Percentiles rank a stretch among this genome's conserved stretches.
Evolutionary conservation across 1,140 invertebrate genomes (phyloP).

Genomic region (Ostrea denselamellosa): DNA sequence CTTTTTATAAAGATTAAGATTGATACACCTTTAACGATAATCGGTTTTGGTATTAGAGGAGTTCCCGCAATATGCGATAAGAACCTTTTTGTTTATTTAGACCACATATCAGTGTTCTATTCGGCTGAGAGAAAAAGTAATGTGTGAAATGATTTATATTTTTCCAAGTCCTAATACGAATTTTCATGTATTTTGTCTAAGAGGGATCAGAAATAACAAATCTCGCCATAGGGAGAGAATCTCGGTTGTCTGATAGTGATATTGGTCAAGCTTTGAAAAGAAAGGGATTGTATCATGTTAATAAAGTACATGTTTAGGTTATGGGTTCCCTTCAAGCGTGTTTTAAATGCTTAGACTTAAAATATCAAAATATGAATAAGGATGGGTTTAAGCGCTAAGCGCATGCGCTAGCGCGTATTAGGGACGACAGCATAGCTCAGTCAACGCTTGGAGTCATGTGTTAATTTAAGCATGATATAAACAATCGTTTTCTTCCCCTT

Average conservation of each 20-base stretch:
- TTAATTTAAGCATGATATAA: too few relatives aligned
- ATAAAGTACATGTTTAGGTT: constrained; percentile 18
- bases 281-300: background rate
- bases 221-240: constrained; percentile 1
- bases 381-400: background rate
- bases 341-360: constrained; percentile 31
- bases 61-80: constrained; percentile 30
- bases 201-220: constrained; percentile 18
- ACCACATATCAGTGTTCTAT: background rate
- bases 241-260: background rate
- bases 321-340: constrained; percentile 19
- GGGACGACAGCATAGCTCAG: too few relatives aligned
- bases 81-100: constrained; percentile 23
- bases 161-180: constrained; percentile 2
- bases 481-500: too few relatives aligned
- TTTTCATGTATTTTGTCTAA: constrained; percentile 27
- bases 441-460: too few relatives aligned
- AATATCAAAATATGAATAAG: too few relatives aligned
- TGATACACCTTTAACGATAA: constrained; percentile 31
- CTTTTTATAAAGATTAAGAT: constrained; percentile 3
- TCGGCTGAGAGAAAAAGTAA: background rate
- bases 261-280: constrained; percentile 22
- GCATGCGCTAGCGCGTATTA: background rate
- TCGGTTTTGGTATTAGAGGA: constrained; percentile 32
- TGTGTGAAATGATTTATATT: background rate